Evolutionary conservation across 2,888 invertebrate species (phyloP), one percentile per base, ranked within the genome.

Genomic region (Lobophora halterata): DNA sequence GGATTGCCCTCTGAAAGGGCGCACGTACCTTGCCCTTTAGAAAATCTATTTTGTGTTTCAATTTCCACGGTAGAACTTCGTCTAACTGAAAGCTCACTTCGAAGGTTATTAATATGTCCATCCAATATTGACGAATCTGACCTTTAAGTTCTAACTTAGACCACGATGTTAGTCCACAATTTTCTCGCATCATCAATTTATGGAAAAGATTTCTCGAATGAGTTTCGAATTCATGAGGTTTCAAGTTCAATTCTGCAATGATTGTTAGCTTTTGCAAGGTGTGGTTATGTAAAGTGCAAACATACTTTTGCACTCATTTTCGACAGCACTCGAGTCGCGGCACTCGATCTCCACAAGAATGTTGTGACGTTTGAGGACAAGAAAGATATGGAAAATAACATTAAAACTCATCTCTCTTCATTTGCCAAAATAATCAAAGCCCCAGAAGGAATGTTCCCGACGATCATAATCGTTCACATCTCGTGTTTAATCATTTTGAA

Each of bases 381-480:
- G 34, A 37, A 16, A 13, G 42, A 46, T n/a, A n/a, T n/a, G n/a
- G n/a, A 49, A 52, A 47, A 46, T 43, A 46, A 35, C 42, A 28
- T 29, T 25, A 29, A 31, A 39, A 40, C 40, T 30, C 38, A 27
- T 39, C 36, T 45, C 33, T 47, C 52, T 30, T 18, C 46, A 45
- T 49, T 52, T 46, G 52, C 47, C 47, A 49, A 47, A 47, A 45
- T 45, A 42, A 46, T 46, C 36, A 45, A 41, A 25, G 10, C 23
- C 20, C 23, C 20, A 5, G 9, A 12, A 10, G 8, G 11, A 12
- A 31, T 21, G 21, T 21, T 9, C 2, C 11, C 1, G 3, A 24
- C 19, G 23, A 28, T 33, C 20, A 20, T 30, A 26, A 28, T 10
- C 14, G 16, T 17, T 10, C 16, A 16, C 30, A 37, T 30, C 11